Base-by-base conservation (phyloP, 1,140 invertebrate genomes). In the Anadara kagoshimensis region DNA sequence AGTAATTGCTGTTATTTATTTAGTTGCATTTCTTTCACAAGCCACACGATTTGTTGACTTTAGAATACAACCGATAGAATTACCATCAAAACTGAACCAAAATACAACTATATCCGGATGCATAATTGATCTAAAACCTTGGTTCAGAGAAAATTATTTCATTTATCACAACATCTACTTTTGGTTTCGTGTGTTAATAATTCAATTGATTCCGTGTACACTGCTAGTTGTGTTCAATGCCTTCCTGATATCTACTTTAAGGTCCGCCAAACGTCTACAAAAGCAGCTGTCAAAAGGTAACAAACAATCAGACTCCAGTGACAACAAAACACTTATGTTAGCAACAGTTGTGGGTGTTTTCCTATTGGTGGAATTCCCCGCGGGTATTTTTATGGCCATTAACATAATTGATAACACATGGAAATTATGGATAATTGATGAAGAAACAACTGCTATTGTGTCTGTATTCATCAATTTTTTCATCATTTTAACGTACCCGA, bases 331-430 rank as follows among this genome's bases (percentile, higher is more conserved):
- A 0, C 87, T 97, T 8, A 98, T 98, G 96, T 89, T 98, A 2
- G 97, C 98, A n/a, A 95, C 96, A 5, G 95, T 98, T 0, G 96
- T 98, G 0, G 94, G 95, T 0, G 94, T 97, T 0, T 98, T 98
- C 85, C 90, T 98, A 0, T 90, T 95, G 68, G 96, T 97, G 0
- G 97, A 98, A 87, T 94, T 98, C 69, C 97, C 97, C 0, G 91
- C 97, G 43, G 96, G 95, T 0, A 79, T 87, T 51, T 73, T 85
- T 4, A 93, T 97, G 20, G 94, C 97, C 45, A 89, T 98, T 22
- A 94, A 97, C 84, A 95, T 97, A 51, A 93, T 97, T 58, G 93
- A 94, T 20, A 89, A 88, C 62, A 91, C 92, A 16, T 90, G 94
- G 53, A 90, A 91, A 0, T 8, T 84, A 53, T 43, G 57, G 8